Evolutionary conservation across 1,140 invertebrate genomes (phyloP), one percentile per base, ranked within the genome.

Genomic region (Diorhabda carinulata): DNA sequence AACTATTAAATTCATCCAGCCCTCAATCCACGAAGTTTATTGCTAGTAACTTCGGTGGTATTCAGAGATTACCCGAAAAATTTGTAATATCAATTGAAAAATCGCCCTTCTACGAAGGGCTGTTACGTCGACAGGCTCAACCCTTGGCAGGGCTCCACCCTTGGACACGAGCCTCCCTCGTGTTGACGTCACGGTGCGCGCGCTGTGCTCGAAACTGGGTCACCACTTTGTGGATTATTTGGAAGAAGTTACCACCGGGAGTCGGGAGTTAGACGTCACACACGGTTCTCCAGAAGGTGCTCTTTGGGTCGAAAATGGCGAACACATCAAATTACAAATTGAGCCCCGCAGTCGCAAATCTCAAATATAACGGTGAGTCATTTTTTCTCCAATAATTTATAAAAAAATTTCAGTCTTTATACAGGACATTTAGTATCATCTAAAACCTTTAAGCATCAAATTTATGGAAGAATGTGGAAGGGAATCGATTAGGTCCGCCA

Each of bases 341-440:
- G 25, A 76, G 73, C 72, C 72, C 76, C 10, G 68, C 73, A 52
- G 71, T 72, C 9, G 79, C 71, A 7, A 74, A 76, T 62, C 73
- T 79, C 45, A 79, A 78, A 61, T 79, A 75, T 71, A 79, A 78
- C 70, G 80, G 80, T 81, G 67, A 80, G 80, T 76, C 25, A 59
- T 47, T 43, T 64, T 59, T 67, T 40, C 40, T 7, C 42, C 0
- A 61, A 8, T 52, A 3, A 52, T 25, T 25, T 25, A 1, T 25
- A 25, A 25, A 25, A 25, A 25, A 25, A 25, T 25, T 25, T 25
- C 25, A 25, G 25, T 25, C 25, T 25, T 1, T 25, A 25, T 25
- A 25, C 25, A 25, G 25, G 25, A 25, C 25, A 25, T 25, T 25
- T 25, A 25, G 25, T 25, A 25, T 25, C 25, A 25, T 25, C 25